Percentiles rank a stretch among this genome's conserved stretches.
These are phyloP conservation scores for Orchesella cincta DNA, from an alignment of 1,140 invertebrate genomes.

Conservation along the genomic window DNA sequence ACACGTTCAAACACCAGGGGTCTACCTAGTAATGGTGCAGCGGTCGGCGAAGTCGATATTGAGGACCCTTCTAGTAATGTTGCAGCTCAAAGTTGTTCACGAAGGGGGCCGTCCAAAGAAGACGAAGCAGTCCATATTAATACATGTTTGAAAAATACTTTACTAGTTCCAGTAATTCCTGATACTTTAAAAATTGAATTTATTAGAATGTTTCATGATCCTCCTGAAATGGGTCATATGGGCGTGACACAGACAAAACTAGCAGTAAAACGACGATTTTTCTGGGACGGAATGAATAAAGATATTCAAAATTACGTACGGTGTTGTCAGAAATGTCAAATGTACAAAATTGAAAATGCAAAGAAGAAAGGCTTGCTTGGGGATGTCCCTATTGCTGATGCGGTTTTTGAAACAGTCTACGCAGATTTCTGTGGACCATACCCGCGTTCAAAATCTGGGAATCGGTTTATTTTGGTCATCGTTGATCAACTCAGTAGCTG, in stretches of 20 bases:
- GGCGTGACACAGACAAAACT: constrained; percentile 12
- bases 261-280: neutral
- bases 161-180: constrained; percentile 6
- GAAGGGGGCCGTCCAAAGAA: neutral
- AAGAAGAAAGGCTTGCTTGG: constrained; percentile 27
- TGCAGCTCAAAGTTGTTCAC: neutral
- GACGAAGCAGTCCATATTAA: neutral
- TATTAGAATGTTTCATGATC: constrained; percentile 27
- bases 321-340: constrained; percentile 32
- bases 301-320: constrained; percentile 31
- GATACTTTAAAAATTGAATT: neutral
- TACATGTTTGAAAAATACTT: neutral
- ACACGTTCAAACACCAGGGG: neutral
- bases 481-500: constrained; percentile 20
- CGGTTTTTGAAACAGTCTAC: constrained; percentile 22
- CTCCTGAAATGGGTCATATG: constrained; percentile 35
- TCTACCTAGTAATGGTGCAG: neutral
- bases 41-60: neutral
- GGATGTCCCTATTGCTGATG: neutral
- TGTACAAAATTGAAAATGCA: constrained; percentile 9
- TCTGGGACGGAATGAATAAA: constrained; percentile 35
- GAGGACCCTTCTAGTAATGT: too few relatives aligned
- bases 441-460: neutral
- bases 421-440: constrained; percentile 30
- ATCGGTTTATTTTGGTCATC: constrained; percentile 8